Conservation (phyloP, 37 sponge, comb jelly and placozoan genomes). For the Beroe ovata region DNA sequence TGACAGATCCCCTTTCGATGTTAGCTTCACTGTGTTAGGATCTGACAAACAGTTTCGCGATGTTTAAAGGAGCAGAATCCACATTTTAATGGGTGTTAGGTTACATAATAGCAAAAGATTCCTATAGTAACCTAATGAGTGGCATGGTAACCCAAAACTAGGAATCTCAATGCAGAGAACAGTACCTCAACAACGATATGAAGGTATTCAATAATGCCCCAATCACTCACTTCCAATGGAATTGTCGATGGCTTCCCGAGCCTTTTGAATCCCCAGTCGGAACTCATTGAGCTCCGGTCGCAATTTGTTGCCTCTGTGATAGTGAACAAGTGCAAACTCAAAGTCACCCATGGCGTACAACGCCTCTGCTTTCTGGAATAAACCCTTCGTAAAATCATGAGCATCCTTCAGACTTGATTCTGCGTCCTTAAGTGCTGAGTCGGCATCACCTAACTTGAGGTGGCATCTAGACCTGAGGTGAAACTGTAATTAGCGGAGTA, state of each 20-base stretch:
- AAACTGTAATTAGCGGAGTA: background rate
- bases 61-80: no score
- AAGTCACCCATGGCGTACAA: conserved; percentile 95
- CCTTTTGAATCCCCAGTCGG: conserved; percentile 92
- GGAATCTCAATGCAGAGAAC: no score
- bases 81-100: no score
- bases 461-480: conserved; percentile 82
- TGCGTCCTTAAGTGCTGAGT: conserved; percentile 85
- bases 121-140: no score
- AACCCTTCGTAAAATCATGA: conserved; percentile 79
- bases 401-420: conserved; percentile 87
- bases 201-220: no score
- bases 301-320: conserved; percentile 90
- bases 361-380: conserved; percentile 91
- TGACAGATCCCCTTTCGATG: conserved; percentile 87
- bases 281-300: conserved; percentile 92
- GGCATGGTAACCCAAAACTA: no score
- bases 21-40: conserved; percentile 82
- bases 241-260: conserved; percentile 95
- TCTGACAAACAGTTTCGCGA: no score
- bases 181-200: no score
- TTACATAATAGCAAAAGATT: no score
- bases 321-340: conserved; percentile 93
- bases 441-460: conserved; percentile 81
- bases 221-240: conserved; percentile 85